Conservation (phyloP, 2,797 vertebrate species). For the Cirrhinus molitorella region DNA sequence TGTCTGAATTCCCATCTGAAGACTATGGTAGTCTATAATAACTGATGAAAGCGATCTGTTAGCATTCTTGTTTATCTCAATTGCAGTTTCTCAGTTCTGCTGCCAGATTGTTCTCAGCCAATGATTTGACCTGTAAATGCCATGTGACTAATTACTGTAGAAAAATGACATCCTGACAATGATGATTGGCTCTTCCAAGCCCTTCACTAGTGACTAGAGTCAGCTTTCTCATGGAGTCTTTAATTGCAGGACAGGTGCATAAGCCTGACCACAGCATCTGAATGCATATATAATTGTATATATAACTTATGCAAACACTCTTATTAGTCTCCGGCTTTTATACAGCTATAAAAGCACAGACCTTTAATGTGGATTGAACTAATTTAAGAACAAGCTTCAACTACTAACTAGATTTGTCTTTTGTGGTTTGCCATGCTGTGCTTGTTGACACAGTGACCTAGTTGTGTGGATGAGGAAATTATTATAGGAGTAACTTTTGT, state of each 20-base stretch:
- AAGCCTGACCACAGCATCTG: neutral
- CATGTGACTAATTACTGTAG: constrained; percentile 1
- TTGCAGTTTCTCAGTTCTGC: neutral
- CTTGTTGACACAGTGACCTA: constrained; percentile 34
- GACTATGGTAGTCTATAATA: neutral
- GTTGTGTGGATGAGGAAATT: neutral
- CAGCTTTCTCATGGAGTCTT: neutral
- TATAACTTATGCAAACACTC: neutral
- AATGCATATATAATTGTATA: neutral
- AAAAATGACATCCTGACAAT: neutral
- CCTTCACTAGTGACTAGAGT: neutral
- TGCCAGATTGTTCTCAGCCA: neutral
- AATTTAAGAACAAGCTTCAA: constrained; percentile 1
- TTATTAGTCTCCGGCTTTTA: neutral
- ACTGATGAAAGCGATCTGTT: neutral
- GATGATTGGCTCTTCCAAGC: neutral
- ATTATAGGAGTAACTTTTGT: constrained; percentile 1
- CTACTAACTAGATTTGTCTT: neutral
- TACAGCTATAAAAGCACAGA: neutral
- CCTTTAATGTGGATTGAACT: neutral
- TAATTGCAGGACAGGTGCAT: neutral
- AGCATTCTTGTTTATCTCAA: neutral
- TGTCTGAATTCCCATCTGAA: neutral
- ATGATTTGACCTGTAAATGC: constrained; percentile 7
- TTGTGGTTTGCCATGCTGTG: neutral